phyloP scores from a whole-genome alignment of 1,140 invertebrate species.

The Orius insidiosus region DNA sequence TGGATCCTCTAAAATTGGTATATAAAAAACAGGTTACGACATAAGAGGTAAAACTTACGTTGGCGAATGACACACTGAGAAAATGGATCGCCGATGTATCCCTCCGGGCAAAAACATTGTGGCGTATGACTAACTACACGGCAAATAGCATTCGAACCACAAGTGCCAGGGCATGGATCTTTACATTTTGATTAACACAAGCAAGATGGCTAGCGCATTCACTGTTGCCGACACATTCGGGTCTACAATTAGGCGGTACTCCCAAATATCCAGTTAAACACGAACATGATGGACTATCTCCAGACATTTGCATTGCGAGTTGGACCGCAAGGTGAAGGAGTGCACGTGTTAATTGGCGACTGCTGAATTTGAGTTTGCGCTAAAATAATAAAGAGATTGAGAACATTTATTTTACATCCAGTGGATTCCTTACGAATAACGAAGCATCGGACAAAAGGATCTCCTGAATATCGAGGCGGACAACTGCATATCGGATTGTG shows the following conservation, averaged over 20 bases:
- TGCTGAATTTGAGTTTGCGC: conserved; percentile 29
- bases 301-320: conserved; percentile 42
- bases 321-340: conserved; percentile 45
- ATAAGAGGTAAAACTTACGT: conserved; percentile 15
- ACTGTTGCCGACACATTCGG: conserved; percentile 43
- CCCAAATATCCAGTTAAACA: conserved; percentile 41
- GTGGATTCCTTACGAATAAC: conserved; percentile 8
- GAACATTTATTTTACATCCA: no score
- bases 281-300: conserved; percentile 41
- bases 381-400: neutral
- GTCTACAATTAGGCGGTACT: conserved; percentile 41
- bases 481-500: conserved; percentile 61
- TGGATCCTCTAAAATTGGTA: conserved; percentile 15
- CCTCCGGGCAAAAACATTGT: conserved; percentile 37
- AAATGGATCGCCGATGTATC: conserved; percentile 41
- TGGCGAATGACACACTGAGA: conserved; percentile 28
- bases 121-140: conserved; percentile 45
- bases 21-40: conserved; percentile 20
- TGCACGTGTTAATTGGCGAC: conserved; percentile 26
- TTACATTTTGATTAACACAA: conserved; percentile 48
- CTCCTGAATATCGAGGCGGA: conserved; percentile 44
- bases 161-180: conserved; percentile 45
- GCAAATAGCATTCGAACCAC: conserved; percentile 44
- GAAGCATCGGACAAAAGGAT: conserved; percentile 51
- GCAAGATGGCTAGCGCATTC: conserved; percentile 41